Evolutionary conservation across 53 echinoderm and acorn worm species (phyloP).

Genomic region (Holothuria scabra): DNA sequence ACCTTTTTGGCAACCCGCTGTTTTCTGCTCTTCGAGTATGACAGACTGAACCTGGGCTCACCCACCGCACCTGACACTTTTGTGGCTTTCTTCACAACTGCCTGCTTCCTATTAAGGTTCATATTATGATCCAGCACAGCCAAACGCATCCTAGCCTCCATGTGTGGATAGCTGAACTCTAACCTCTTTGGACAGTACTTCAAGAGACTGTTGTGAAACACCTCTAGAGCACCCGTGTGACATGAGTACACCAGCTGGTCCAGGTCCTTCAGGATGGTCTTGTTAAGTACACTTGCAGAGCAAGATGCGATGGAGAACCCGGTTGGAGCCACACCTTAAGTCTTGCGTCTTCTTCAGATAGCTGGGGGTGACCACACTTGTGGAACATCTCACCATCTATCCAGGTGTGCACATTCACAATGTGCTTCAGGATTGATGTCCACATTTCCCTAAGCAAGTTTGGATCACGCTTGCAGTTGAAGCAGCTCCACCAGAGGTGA

Average conservation of each 20-base stretch:
- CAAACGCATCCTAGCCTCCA: conserved; percentile 37
- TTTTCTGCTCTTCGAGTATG: not conserved
- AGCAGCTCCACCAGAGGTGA: conserved; percentile 52
- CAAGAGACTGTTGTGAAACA: conserved; percentile 48
- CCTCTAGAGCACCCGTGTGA: conserved; percentile 66
- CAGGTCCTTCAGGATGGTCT: conserved; percentile 41
- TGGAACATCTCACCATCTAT: conserved; percentile 27
- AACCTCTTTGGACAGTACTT: conserved; percentile 62
- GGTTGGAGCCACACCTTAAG: conserved; percentile 49
- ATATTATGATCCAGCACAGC: conserved; percentile 55
- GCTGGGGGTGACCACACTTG: conserved; percentile 37
- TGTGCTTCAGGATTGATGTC: conserved; percentile 42
- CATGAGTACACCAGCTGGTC: conserved; percentile 47
- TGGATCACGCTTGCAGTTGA: conserved; percentile 31
- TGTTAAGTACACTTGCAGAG: too few relatives aligned
- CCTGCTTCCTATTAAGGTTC: conserved; percentile 41
- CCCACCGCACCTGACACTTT: not conserved
- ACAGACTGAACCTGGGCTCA: not conserved
- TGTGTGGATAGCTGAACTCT: conserved; percentile 39
- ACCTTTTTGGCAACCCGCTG: not conserved
- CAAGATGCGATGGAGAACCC: conserved; percentile 41
- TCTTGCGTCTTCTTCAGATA: not conserved
- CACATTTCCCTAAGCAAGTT: conserved; percentile 46
- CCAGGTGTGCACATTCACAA: conserved; percentile 48
- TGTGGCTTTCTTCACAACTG: not conserved